Conservation (phyloP, 2,113 vertebrate genomes). For the Amia ocellicauda region DNA sequence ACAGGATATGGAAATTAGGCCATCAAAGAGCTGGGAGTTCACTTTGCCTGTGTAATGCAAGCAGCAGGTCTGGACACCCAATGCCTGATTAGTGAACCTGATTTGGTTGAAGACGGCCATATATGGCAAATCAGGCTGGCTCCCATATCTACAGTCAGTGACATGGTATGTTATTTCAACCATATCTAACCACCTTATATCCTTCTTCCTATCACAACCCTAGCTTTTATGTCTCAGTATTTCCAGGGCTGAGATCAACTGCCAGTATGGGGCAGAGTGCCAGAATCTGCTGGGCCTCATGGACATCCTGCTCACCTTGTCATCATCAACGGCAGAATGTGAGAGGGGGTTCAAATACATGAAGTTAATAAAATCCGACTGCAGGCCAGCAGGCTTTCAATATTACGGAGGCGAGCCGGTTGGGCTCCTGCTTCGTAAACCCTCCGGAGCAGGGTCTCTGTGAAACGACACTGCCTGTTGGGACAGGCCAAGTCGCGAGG, state of each 20-base stretch:
- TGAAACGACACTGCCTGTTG: too few relatives aligned
- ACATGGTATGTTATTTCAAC: slow-evolving; percentile 1
- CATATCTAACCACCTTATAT: too few relatives aligned
- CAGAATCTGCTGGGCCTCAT: too few relatives aligned
- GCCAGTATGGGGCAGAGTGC: neutral
- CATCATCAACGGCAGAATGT: too few relatives aligned
- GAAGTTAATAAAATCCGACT: too few relatives aligned
- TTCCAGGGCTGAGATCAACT: neutral
- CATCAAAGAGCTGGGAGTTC: neutral
- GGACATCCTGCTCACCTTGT: too few relatives aligned
- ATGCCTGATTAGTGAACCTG: neutral
- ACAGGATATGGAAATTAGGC: neutral
- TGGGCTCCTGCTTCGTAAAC: too few relatives aligned
- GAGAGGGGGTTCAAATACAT: too few relatives aligned
- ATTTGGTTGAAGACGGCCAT: neutral
- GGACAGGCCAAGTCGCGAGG: too few relatives aligned
- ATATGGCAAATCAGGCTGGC: neutral
- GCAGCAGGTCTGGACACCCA: neutral
- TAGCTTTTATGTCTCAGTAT: neutral
- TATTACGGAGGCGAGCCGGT: too few relatives aligned
- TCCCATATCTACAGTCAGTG: neutral
- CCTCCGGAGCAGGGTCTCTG: too few relatives aligned
- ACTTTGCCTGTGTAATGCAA: neutral
- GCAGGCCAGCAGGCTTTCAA: too few relatives aligned
- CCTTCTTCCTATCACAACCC: neutral